Evolutionary conservation across 1,140 invertebrate species (phyloP), one percentile per base, ranked within the genome.

Genomic region (Hermetia illucens): DNA sequence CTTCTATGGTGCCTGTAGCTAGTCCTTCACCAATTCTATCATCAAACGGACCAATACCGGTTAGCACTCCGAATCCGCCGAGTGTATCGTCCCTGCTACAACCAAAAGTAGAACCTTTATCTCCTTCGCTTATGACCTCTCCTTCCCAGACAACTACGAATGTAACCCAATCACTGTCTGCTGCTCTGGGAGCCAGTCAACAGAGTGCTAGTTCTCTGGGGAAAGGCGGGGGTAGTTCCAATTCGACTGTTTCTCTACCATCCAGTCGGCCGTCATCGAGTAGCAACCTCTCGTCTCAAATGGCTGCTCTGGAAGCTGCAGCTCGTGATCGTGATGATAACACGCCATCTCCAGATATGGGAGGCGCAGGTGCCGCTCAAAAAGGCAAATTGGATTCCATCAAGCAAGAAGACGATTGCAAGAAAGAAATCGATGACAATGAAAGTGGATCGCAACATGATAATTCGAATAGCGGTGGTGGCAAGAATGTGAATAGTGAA

Each of bases 291-390:
- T 79, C 71, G 27, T 79, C 73, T 13, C 78, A 79, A 52, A 77
- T 78, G 70, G 72, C 76, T 9, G 76, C 77, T 1, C 69, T 80
- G 22, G 75, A 73, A 40, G 77, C 77, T 1, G 64, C 64, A 16
- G 67, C 72, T 1, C 65, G 74, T 5, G 74, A 76, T 46, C 65
- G 71, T 39, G 74, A 71, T 30, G 70, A 79, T 45, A 75, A 77
- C 44, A 75, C 74, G n/a, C 71, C 72, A 2, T 74, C 74, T 41
- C 70, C 73, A 2, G 65, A 68, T 3, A 68, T 38, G 27, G 50
- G 65, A 24, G 64, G 60, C n/a, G 52, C 50, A 10, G 58, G 55
- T 12, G 63, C 49, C 35, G 44, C 50, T 9, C 58, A 62, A 19
- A 70, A 77, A 49, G 66, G 68, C 21, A 80, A 80, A 50, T 55